phyloP scores from a whole-genome alignment of 2,113 vertebrate genomes.

The Cervus canadensis region DNA sequence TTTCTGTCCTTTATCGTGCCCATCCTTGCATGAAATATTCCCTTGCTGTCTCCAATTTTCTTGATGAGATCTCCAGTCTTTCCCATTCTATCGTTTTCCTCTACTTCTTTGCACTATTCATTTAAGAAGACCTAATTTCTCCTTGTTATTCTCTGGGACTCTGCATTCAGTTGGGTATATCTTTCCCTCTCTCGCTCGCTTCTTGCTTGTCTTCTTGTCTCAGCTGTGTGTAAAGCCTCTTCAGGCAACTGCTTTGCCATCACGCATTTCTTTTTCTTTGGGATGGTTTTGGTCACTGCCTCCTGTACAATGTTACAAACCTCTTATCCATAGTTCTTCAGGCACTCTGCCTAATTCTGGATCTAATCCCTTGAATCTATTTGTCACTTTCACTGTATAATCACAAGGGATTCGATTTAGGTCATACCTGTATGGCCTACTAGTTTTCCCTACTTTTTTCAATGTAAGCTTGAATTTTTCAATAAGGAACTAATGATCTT shows the following conservation, averaged over 20 bases:
- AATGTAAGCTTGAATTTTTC: background rate
- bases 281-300: background rate
- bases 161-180: background rate
- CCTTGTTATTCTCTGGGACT: background rate
- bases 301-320: accelerated
- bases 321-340: background rate
- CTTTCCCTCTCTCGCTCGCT: background rate
- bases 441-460: background rate
- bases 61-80: background rate
- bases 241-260: background rate
- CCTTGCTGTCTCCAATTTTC: background rate
- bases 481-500: background rate
- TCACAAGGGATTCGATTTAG: background rate
- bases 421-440: background rate
- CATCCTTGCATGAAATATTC: background rate
- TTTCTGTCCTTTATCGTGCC: background rate
- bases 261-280: background rate
- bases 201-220: background rate
- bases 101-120: background rate
- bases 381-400: background rate
- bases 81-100: background rate
- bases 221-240: background rate
- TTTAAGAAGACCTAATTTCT: background rate
- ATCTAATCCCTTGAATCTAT: background rate
- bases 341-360: background rate